Evolutionary conservation across 1,140 invertebrate genomes (phyloP).

Genomic region (Microvelia longipes): DNA sequence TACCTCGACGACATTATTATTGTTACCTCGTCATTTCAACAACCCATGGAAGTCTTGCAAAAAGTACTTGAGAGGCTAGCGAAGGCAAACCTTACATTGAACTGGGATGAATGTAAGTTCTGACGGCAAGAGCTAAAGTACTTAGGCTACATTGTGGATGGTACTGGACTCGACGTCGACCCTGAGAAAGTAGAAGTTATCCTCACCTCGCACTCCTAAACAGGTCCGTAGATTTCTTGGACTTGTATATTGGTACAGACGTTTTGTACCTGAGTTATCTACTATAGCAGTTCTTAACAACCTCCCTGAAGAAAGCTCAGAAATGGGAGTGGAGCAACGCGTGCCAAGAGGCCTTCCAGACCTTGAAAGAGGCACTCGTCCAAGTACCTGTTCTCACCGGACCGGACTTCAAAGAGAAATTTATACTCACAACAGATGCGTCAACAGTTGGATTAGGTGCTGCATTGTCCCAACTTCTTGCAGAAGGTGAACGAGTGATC

Average conservation of each 20-base stretch:
- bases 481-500: no score
- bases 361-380: no score
- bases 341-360: no score
- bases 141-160: conserved; percentile 18
- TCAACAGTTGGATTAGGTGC: conserved; percentile 14
- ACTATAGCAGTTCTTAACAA: conserved; percentile 22
- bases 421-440: conserved; percentile 20
- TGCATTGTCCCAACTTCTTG: no score
- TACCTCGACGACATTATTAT: conserved; percentile 33
- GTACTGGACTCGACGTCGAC: neutral
- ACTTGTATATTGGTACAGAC: conserved; percentile 21
- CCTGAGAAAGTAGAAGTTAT: conserved; percentile 21
- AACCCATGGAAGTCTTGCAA: conserved; percentile 26
- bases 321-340: no score
- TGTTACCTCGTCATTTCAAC: conserved; percentile 24
- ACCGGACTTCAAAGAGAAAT: no score
- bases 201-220: conserved; percentile 21
- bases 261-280: conserved; percentile 26
- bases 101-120: no score
- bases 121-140: no score
- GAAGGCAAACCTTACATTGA: no score
- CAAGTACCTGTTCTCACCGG: no score
- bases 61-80: no score
- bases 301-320: conserved; percentile 20
- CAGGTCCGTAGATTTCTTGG: conserved; percentile 23